Conservation (phyloP, 2,113 vertebrate species). For the Anser brachyrhynchus region DNA sequence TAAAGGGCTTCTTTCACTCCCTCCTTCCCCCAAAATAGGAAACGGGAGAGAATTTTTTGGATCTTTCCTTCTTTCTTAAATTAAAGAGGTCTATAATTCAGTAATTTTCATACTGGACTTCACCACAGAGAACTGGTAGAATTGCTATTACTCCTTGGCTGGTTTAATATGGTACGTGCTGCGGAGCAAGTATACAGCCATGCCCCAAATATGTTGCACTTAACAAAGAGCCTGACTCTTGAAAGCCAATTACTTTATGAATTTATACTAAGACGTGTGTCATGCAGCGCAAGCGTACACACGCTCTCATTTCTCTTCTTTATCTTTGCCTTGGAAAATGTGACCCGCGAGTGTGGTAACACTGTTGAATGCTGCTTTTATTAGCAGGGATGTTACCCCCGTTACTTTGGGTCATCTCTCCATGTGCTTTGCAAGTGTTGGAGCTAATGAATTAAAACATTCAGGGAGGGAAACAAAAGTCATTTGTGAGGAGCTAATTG, state of each 20-base stretch:
- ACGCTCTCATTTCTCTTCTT: neutral
- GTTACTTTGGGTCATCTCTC: constrained; percentile 27
- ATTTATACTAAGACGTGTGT: neutral
- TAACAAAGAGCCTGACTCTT: constrained; percentile 24
- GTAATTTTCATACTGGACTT: neutral
- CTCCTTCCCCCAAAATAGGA: neutral
- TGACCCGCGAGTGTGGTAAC: neutral
- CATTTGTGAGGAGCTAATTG: constrained; percentile 31
- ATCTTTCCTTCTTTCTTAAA: neutral
- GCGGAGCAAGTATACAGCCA: neutral
- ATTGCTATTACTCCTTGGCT: neutral
- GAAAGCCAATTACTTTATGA: neutral
- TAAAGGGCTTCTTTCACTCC: neutral
- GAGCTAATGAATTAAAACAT: constrained; percentile 59
- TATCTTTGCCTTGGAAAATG: constrained; percentile 40
- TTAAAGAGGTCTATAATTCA: neutral
- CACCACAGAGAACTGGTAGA: neutral
- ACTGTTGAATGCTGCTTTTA: constrained; percentile 39
- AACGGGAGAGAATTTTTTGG: neutral
- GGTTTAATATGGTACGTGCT: neutral
- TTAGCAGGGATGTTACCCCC: constrained; percentile 29
- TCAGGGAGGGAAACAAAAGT: constrained; percentile 39
- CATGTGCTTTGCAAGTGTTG: constrained; percentile 23
- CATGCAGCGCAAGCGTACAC: neutral
- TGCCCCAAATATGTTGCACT: neutral